Base-by-base conservation (phyloP, 2,888 invertebrate genomes). In the Dinocampus coccinellae region DNA sequence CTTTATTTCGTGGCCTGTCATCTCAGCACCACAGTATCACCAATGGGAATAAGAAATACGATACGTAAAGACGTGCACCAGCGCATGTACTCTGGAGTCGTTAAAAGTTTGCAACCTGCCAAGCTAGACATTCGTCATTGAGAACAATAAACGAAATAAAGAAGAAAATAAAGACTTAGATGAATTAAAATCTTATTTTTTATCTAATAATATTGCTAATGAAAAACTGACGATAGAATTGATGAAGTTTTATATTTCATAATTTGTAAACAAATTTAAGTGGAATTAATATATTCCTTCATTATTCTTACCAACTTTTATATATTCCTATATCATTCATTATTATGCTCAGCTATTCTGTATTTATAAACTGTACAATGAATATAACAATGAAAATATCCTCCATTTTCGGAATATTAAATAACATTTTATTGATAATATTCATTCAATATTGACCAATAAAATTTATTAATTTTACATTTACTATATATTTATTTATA, bases 31-130 rank as follows among this genome's bases (percentile, higher is more conserved):
- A 68, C 16, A 47, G 69, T 70, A 58, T 70, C 42, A 61, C 79
- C 61, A 76, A 42, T 64, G 81, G 80, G 82, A 81, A 82, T 82
- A 83, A 81, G 81, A 81, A 81, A 82, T 83, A 77, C 77, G 69
- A 76, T 76, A 73, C 62, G 74, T 77, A 77, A 76, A 73, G 71
- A 78, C 76, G 78, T 77, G 78, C 78, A 76, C 77, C 75, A 72
- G 76, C 76, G 75, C 69, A n/a, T 71, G 75, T 76, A 71, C 79
- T 79, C 76, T 74, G 67, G 76, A 80, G 80, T 82, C 81, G 82
- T 77, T 77, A 70, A 80, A 84, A 85, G 79, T 84, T 83, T 77
- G 78, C 77, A 75, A 57, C 61, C 24, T 57, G 66, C 57, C 13
- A 69, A 39, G 58, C 60, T 58, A 69, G 70, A 47, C 66, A 16